These are phyloP conservation scores for Tachysurus vachellii DNA, from an alignment of 2,113 vertebrate species.

Conservation along the genomic window DNA sequence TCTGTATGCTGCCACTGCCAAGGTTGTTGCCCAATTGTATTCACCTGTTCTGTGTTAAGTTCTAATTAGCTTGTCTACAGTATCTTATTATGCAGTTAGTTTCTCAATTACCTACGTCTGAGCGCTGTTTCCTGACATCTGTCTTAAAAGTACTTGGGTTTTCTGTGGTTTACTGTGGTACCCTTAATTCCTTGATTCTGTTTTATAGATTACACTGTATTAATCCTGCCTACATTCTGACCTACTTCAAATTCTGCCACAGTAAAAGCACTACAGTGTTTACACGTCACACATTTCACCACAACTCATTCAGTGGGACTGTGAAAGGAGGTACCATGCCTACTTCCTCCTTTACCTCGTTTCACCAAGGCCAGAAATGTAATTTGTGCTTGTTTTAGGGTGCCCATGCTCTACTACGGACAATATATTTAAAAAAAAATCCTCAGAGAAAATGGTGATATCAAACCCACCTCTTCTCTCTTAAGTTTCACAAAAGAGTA, in stretches of 20 bases:
- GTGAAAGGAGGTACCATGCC: not conserved
- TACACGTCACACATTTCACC: not conserved
- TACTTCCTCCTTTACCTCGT: not conserved
- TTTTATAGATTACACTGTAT: not conserved
- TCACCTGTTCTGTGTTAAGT: not conserved
- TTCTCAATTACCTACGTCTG: not conserved
- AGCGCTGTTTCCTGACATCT: not conserved
- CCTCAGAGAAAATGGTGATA: no score
- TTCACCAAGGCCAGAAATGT: no score
- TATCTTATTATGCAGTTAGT: not conserved
- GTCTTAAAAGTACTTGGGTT: not conserved
- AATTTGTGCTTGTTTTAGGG: no score
- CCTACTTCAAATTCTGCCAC: not conserved
- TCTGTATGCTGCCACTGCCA: not conserved
- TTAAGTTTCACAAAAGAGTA: no score
- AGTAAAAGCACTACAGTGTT: not conserved
- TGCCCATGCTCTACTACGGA: no score
- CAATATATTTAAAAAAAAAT: no score
- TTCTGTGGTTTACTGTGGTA: not conserved
- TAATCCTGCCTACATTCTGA: not conserved
- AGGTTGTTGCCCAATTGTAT: not conserved
- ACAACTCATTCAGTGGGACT: not conserved
- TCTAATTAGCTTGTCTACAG: not conserved
- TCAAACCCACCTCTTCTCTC: no score
- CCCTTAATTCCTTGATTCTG: not conserved